A percentile compares a stretch with the other conserved stretches of the same genome.
Evolutionary conservation across 2,113 vertebrate species (phyloP).

Genomic region (Campylomormyrus numenius): DNA sequence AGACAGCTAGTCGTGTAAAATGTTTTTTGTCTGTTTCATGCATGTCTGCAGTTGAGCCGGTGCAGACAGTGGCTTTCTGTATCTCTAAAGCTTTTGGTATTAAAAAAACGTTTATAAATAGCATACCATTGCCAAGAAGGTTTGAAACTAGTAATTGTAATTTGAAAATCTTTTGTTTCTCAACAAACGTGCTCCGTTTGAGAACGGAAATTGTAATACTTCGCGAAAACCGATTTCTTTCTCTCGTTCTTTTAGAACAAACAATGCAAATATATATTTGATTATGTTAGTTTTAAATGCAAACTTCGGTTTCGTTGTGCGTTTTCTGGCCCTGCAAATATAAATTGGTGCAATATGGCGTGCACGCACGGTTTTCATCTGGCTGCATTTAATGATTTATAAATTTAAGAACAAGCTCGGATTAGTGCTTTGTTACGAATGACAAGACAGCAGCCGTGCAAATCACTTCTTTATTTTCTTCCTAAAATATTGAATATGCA

Average conservation of each 20-base stretch:
- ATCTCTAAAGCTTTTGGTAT: not conserved
- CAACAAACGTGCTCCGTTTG: not conserved
- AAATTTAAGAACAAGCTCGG: not conserved
- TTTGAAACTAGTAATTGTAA: not conserved
- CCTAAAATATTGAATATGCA: not conserved
- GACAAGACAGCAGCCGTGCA: conserved; percentile 15
- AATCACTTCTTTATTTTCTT: not conserved
- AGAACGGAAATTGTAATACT: not conserved
- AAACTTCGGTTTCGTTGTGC: not conserved
- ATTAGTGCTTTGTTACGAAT: conserved; percentile 19
- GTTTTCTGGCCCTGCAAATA: not conserved
- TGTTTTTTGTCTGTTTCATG: not conserved
- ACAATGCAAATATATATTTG: conserved; percentile 13
- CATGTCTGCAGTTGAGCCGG: conserved; percentile 1
- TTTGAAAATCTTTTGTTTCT: not conserved
- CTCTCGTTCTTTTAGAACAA: conserved; percentile 1
- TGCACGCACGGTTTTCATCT: not conserved
- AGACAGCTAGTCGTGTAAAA: not conserved
- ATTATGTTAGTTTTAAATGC: not conserved
- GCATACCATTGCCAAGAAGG: not conserved
- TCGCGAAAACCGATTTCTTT: not conserved
- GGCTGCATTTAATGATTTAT: not conserved
- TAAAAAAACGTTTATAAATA: not conserved
- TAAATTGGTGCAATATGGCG: conserved; percentile 8
- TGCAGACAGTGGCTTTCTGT: not conserved